Conservation (phyloP, 2,888 invertebrate species). For the Eledona agricola region DNA sequence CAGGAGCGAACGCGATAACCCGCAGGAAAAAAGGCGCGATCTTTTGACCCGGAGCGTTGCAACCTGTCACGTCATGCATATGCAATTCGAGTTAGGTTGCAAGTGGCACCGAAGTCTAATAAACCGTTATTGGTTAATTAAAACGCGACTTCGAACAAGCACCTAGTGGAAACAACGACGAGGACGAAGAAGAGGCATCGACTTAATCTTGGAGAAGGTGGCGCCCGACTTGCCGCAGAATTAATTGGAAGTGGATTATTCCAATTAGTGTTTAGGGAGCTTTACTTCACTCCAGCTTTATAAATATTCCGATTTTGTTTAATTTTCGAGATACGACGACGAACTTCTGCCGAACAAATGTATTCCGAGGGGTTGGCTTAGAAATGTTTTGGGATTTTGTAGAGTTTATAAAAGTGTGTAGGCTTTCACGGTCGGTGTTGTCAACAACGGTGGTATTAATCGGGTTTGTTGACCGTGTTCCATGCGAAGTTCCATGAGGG, state of each 20-base stretch:
- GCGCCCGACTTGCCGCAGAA: conserved; percentile 58
- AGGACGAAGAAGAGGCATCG: conserved; percentile 35
- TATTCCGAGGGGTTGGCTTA: conserved; percentile 1
- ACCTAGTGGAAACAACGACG: conserved; percentile 32
- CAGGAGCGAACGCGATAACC: too few species aligned
- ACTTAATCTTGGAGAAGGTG: conserved; percentile 57
- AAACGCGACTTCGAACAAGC: conserved; percentile 53
- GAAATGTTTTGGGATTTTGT: too few species aligned
- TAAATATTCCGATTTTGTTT: conserved; percentile 58
- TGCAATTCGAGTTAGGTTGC: conserved; percentile 40
- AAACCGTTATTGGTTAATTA: conserved; percentile 60
- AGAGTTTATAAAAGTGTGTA: too few species aligned
- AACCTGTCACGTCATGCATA: conserved; percentile 3
- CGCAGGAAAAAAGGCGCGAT: too few species aligned
- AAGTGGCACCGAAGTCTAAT: conserved; percentile 53
- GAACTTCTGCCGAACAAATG: conserved; percentile 3
- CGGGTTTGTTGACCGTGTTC: too few species aligned
- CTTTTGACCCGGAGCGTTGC: background rate
- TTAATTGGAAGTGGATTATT: conserved; percentile 62
- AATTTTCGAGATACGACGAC: conserved; percentile 49
- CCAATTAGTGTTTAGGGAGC: conserved; percentile 59
- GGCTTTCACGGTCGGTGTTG: too few species aligned
- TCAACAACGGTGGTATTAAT: too few species aligned
- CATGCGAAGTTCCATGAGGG: too few species aligned
- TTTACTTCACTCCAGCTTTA: conserved; percentile 53